Evolutionary conservation across 2,888 invertebrate genomes (phyloP).

Genomic region (Dolichopus griseipennis): DNA sequence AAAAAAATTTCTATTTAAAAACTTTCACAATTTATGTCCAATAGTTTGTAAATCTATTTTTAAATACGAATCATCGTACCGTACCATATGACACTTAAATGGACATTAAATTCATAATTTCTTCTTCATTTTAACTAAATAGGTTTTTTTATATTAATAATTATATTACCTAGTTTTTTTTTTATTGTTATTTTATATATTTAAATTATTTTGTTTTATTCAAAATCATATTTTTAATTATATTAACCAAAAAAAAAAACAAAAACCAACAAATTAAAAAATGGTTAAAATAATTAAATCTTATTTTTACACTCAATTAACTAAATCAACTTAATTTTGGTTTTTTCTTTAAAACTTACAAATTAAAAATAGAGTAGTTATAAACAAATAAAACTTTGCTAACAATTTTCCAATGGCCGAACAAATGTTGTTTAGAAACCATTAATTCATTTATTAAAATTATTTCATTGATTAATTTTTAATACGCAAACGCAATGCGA

Average conservation of each 20-base stretch:
- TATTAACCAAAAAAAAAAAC: too few relatives aligned
- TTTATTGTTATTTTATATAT: not conserved
- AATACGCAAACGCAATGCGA: not conserved
- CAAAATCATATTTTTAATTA: not conserved
- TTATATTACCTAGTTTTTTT: too few relatives aligned
- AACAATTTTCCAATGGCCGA: not conserved
- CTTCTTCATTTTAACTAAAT: not conserved
- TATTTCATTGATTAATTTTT: not conserved
- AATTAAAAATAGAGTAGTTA: too few relatives aligned
- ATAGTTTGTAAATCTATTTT: not conserved
- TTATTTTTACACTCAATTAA: not conserved
- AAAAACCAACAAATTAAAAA: too few relatives aligned
- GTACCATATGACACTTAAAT: not conserved
- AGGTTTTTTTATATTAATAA: too few relatives aligned
- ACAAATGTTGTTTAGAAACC: not conserved
- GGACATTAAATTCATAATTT: too few relatives aligned
- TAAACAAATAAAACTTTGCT: too few relatives aligned
- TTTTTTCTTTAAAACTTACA: too few relatives aligned
- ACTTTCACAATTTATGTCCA: not conserved
- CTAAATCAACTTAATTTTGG: not conserved
- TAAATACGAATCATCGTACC: not conserved
- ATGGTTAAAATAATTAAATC: not conserved
- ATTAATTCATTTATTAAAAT: too few relatives aligned
- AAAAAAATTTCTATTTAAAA: not conserved
- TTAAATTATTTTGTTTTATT: not conserved